Evolutionary conservation across 1,140 invertebrate genomes (phyloP).

Genomic region (Chrysoperla carnea): DNA sequence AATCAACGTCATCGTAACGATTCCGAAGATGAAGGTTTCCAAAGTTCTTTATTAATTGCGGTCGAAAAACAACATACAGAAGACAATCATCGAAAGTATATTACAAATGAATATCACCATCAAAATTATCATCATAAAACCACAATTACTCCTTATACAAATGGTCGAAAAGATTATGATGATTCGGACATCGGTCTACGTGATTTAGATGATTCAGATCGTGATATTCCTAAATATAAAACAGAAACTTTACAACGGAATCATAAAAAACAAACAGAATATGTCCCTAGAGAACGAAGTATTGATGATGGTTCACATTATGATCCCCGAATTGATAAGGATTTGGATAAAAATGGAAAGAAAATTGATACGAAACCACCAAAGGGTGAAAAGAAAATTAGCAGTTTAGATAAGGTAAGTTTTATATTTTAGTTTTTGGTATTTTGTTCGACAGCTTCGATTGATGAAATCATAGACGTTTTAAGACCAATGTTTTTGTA

Average conservation of each 20-base stretch:
- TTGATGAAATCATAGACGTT: not conserved
- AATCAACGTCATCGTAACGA: constrained; percentile 17
- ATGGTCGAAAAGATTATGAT: constrained; percentile 9
- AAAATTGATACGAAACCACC: constrained; percentile 34
- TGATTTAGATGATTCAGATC: not conserved
- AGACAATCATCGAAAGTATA: constrained; percentile 29
- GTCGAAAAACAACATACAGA: constrained; percentile 45
- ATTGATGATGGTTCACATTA: constrained; percentile 40
- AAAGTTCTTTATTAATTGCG: constrained; percentile 41
- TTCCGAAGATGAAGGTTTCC: constrained; percentile 43
- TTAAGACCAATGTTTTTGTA: no score
- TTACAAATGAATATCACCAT: constrained; percentile 19
- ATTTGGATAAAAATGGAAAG: constrained; percentile 21
- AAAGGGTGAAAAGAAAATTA: constrained; percentile 38
- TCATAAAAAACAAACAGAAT: constrained; percentile 28
- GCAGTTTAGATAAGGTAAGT: constrained; percentile 42
- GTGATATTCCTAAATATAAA: constrained; percentile 11
- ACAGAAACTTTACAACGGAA: constrained; percentile 12
- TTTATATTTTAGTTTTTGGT: not conserved
- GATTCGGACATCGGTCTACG: constrained; percentile 11
- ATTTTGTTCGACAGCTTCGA: not conserved
- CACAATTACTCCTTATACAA: not conserved
- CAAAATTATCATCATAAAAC: constrained; percentile 3
- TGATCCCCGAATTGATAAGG: constrained; percentile 37
- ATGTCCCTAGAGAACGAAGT: constrained; percentile 36